Evolutionary conservation across 2,888 invertebrate species (phyloP).

Genomic region (Athripsodes cinereus): DNA sequence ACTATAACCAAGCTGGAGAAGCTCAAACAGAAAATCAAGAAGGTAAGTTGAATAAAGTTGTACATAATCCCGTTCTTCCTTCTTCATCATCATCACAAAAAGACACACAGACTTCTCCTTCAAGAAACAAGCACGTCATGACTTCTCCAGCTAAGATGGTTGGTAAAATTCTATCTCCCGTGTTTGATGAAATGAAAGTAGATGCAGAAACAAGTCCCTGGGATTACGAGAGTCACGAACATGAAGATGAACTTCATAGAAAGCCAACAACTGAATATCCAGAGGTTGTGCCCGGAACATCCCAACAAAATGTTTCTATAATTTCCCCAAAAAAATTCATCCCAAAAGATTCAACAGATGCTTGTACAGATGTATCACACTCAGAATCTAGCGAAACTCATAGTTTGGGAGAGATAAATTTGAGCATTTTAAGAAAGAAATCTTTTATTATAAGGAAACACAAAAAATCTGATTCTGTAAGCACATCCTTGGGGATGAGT

Average conservation of each 20-base stretch:
- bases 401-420: conserved; percentile 26
- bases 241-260: background rate
- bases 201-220: conserved; percentile 42
- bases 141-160: conserved; percentile 42
- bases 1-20: background rate
- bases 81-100: conserved; percentile 33
- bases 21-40: background rate
- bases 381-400: conserved; percentile 25
- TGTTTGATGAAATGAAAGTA: conserved; percentile 35
- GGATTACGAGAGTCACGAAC: background rate
- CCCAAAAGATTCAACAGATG: conserved; percentile 17
- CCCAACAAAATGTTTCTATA: background rate
- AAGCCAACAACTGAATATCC: background rate
- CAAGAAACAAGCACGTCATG: conserved; percentile 43
- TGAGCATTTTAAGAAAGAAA: conserved; percentile 20
- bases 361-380: conserved; percentile 17
- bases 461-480: conserved; percentile 13
- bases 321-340: background rate
- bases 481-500: conserved; percentile 19
- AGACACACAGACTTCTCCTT: conserved; percentile 47
- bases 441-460: conserved; percentile 21
- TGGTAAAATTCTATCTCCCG: conserved; percentile 45
- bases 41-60: background rate
- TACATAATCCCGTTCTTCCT: background rate
- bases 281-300: background rate